These are phyloP conservation scores for Drosophila recens DNA, from an alignment of 2,888 invertebrate genomes.

Conservation along the genomic window DNA sequence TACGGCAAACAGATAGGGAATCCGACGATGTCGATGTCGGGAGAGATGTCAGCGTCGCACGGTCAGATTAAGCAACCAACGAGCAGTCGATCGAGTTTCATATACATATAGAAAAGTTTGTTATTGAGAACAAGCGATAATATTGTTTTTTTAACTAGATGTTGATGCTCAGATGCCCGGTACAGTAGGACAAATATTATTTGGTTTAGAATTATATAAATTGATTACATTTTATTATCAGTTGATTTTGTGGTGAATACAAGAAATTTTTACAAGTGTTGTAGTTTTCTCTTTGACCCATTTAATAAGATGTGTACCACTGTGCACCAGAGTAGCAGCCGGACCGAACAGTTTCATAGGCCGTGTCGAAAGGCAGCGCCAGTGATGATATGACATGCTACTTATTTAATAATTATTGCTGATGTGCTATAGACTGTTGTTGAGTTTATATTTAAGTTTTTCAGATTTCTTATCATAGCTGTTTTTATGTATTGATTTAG, in stretches of 20 bases:
- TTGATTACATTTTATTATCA: no score
- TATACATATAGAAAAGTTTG: constrained; percentile 50
- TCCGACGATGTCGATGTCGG: constrained; percentile 15
- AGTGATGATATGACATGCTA: constrained; percentile 70
- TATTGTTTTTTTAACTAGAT: constrained; percentile 85
- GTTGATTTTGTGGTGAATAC: neutral
- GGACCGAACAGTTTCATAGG: constrained; percentile 49
- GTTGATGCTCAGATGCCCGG: constrained; percentile 69
- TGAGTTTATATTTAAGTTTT: constrained; percentile 82
- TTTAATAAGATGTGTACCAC: constrained; percentile 8
- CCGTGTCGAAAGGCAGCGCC: constrained; percentile 54
- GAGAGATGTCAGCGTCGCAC: constrained; percentile 35
- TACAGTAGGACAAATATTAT: constrained; percentile 32
- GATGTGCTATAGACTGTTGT: constrained; percentile 51
- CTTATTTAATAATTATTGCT: constrained; percentile 75
- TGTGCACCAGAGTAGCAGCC: constrained; percentile 21
- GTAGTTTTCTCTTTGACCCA: neutral
- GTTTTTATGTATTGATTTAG: constrained; percentile 84
- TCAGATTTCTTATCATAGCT: constrained; percentile 83
- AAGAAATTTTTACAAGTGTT: neutral
- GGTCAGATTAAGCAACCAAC: constrained; percentile 75
- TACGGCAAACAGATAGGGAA: constrained; percentile 64
- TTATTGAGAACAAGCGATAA: constrained; percentile 84
- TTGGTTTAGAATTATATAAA: neutral
- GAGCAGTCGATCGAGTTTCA: constrained; percentile 45